phyloP scores from a whole-genome alignment of 2,888 invertebrate species.

The Mimas tiliae region DNA sequence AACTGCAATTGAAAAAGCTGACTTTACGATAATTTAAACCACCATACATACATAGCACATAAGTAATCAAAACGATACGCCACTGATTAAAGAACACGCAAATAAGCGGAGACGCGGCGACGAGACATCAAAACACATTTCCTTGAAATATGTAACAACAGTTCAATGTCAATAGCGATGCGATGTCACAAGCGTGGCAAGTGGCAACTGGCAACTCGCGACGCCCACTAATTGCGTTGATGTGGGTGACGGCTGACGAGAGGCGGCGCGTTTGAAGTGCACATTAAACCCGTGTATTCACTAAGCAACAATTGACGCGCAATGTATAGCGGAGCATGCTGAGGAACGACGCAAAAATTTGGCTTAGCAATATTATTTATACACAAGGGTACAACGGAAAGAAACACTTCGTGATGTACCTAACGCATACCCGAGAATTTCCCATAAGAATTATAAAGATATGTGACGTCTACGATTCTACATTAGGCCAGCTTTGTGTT shows the following conservation, averaged over 20 bases:
- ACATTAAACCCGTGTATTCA: constrained; percentile 66
- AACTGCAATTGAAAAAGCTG: no score
- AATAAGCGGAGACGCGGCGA: constrained; percentile 58
- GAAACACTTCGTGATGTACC: no score
- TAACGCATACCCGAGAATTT: no score
- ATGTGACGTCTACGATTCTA: no score
- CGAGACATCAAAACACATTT: constrained; percentile 70
- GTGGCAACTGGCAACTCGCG: constrained; percentile 47
- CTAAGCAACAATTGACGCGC: no score
- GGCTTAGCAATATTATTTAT: no score
- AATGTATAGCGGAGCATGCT: no score
- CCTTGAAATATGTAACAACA: constrained; percentile 78
- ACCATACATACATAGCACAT: background rate
- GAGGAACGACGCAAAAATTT: no score
- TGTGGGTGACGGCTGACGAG: constrained; percentile 59
- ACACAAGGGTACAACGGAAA: no score
- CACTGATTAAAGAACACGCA: constrained; percentile 52
- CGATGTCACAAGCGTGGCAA: constrained; percentile 56
- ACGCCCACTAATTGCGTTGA: constrained; percentile 74
- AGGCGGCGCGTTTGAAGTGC: constrained; percentile 74
- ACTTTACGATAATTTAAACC: background rate
- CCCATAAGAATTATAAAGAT: no score
- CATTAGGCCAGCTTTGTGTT: no score
- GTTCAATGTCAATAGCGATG: constrained; percentile 80
- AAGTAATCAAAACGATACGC: background rate